Base-by-base conservation (phyloP, 2,888 invertebrate genomes). In the Ophion costatus region DNA sequence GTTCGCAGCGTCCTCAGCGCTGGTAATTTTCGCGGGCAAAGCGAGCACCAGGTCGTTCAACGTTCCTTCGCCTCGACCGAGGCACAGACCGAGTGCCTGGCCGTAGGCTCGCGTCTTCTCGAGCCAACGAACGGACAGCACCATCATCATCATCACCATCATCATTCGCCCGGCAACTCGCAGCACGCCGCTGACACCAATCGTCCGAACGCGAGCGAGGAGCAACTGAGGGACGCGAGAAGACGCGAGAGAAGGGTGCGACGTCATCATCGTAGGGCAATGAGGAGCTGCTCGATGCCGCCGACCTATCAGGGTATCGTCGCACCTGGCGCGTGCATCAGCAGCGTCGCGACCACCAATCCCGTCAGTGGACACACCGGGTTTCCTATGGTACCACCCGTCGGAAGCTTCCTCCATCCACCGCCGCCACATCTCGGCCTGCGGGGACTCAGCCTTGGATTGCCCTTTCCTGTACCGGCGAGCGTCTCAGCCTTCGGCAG, bases 401-500 rank as follows among this genome's bases (percentile, higher is more conserved):
- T 91, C 17, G 90, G 91, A 33, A 91, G 93, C 9, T 93, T 92
- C 81, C 88, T 93, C 45, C 93, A 93, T 81, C 93, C 93, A 64
- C 93, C 93, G 3, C 93, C 93, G 24, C 92, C 93, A 0, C 93
- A 93, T 85, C 88, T 93, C n/a, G 93, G 93, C 20, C 91, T 93
- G 5, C 87, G 93, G 80, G 93, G 93, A 22, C 93, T 93, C 69
- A 93, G 92, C 82, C 90, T 93, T 11, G 93, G 93, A 17, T 82
- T 93, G 75, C 93, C 93, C 22, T 93, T 93, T 87, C 93, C 93
- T 45, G 93, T 93, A 59, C 91, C 93, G 10, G 90, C 93, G 56
- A 93, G 93, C 83, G 93, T 93, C 51, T 93, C 93, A 61, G 93
- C 93, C 80, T 93, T 93, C 45, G 93, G 93, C 89, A 93, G 93